Evolutionary conservation across 1,140 invertebrate genomes (phyloP).

Genomic region (Theocolax elegans): DNA sequence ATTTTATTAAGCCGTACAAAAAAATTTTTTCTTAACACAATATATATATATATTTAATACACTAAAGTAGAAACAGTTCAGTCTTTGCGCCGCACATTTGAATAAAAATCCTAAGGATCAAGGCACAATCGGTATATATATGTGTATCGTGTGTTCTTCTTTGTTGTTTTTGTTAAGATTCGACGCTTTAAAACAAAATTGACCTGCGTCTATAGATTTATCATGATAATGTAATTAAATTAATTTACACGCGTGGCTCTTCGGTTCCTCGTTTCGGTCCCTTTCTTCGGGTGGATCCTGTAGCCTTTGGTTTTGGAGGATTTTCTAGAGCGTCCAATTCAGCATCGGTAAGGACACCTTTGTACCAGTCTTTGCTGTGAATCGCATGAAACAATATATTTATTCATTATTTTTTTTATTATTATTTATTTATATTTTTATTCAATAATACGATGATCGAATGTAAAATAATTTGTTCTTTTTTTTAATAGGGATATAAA

Average conservation of each 20-base stretch:
- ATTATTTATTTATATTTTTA: too few relatives aligned
- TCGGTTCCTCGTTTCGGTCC: conserved; percentile 43
- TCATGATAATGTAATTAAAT: too few relatives aligned
- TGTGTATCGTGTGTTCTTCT: background rate
- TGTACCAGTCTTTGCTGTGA: conserved; percentile 87
- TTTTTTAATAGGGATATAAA: too few relatives aligned
- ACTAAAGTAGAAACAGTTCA: conserved; percentile 25
- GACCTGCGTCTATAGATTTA: too few relatives aligned
- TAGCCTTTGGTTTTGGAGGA: conserved; percentile 73
- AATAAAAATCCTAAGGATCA: conserved; percentile 36
- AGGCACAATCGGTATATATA: conserved; percentile 27
- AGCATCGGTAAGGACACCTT: conserved; percentile 82
- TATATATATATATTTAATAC: conserved; percentile 14
- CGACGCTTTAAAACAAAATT: too few relatives aligned
- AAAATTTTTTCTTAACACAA: conserved; percentile 14
- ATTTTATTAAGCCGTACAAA: conserved; percentile 19
- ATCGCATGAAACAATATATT: background rate
- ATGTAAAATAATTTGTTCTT: too few relatives aligned
- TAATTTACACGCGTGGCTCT: background rate
- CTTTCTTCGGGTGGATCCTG: conserved; percentile 70
- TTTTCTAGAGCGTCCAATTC: conserved; percentile 82
- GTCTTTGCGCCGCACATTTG: conserved; percentile 39
- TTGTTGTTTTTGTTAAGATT: too few relatives aligned
- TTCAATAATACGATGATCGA: too few relatives aligned
- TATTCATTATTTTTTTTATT: too few relatives aligned